phyloP scores from a whole-genome alignment of 2,113 vertebrate species.

The Mustelus asterias region DNA sequence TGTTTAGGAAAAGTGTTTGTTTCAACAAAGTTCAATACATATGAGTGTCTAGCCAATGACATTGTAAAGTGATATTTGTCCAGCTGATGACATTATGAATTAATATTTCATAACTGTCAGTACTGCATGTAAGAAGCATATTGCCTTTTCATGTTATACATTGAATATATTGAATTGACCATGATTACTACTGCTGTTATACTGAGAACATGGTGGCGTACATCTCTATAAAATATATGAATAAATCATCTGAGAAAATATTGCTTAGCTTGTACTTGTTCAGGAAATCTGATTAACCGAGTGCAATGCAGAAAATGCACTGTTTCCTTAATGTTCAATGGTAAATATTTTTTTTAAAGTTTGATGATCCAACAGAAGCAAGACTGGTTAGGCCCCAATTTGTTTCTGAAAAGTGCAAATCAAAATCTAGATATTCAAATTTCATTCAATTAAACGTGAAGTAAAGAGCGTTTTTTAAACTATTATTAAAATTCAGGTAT shows the following conservation, averaged over 20 bases:
- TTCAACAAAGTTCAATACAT: too few species aligned
- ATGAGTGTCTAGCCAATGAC: too few species aligned
- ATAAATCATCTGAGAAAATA: not conserved
- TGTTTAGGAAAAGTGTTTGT: not conserved
- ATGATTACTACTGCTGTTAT: not conserved
- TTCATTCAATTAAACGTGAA: not conserved
- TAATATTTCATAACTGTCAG: too few species aligned
- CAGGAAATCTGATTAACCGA: not conserved
- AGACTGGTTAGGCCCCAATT: not conserved
- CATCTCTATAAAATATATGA: not conserved
- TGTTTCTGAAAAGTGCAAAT: slow-evolving; percentile 4
- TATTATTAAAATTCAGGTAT: not conserved
- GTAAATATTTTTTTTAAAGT: not conserved
- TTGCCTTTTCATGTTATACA: not conserved
- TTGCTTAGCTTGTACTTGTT: not conserved
- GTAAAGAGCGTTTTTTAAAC: not conserved
- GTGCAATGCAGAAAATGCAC: not conserved
- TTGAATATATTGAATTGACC: not conserved
- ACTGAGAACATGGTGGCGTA: not conserved
- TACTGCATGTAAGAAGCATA: not conserved
- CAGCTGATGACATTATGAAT: too few species aligned
- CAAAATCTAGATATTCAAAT: not conserved
- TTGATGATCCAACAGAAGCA: not conserved
- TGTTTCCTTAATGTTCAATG: not conserved
- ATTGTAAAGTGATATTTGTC: too few species aligned